Evolutionary conservation across 2,888 invertebrate genomes (phyloP).

Genomic region (Allygus modestus): DNA sequence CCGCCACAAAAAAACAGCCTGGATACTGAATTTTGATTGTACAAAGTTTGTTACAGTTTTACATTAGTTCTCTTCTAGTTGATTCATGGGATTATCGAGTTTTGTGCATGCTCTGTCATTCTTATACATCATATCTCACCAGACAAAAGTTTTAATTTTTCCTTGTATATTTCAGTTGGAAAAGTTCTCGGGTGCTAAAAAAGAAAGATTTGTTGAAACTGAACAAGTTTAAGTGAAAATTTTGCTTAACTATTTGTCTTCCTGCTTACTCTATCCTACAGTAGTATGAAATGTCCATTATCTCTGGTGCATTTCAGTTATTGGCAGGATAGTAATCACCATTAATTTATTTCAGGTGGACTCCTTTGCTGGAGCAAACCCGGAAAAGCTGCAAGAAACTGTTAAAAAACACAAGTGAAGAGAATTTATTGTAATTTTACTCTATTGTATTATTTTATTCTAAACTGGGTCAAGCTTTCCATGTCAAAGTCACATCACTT

Average conservation of each 20-base stretch:
- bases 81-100: no score
- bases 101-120: no score
- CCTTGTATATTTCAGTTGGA: slow-evolving; percentile 56
- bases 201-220: slow-evolving; percentile 47
- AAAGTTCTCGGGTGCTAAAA: slow-evolving; percentile 53
- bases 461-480: slow-evolving; percentile 42
- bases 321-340: slow-evolving; percentile 26
- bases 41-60: no score
- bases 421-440: slow-evolving; percentile 2
- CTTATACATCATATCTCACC: no score
- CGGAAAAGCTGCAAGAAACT: slow-evolving; percentile 81
- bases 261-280: slow-evolving; percentile 15
- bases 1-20: no score
- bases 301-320: not conserved
- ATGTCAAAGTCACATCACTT: slow-evolving; percentile 50
- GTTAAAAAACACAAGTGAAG: slow-evolving; percentile 78
- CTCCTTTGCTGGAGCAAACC: slow-evolving; percentile 88
- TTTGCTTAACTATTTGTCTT: not conserved
- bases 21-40: no score
- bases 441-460: slow-evolving; percentile 23
- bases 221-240: slow-evolving; percentile 49
- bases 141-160: not conserved
- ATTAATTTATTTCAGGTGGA: slow-evolving; percentile 75
- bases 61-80: no score
- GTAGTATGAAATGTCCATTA: slow-evolving; percentile 5